Evolutionary conservation across 35 echinoderm and acorn worm species (phyloP), one percentile per base, ranked within the genome.

Genomic region (Heliocidaris tuberculata): DNA sequence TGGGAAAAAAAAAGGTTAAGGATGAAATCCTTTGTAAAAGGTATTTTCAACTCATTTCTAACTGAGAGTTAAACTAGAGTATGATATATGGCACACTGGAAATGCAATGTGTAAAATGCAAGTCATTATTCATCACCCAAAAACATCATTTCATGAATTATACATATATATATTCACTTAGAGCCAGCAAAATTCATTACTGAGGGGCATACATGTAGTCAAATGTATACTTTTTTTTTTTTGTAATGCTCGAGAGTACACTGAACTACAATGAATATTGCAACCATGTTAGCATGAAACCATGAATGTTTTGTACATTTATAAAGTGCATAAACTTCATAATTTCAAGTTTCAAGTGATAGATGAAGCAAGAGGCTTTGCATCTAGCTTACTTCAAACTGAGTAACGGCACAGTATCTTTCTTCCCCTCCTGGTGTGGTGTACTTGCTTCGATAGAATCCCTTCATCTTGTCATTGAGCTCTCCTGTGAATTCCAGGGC

Each of bases 381-480:
- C 86, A 29, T n/a, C n/a, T 89, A 32, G 32, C 90, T 9, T 86
- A 99, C 98, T 95, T 99, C 98, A 97, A 99, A 99, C 86, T 99
- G 98, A 47, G 98, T 99, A 15, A 99, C 98, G 52, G 98, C 98
- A 94, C 98, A 99, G 94, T 50, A 92, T 49, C 97, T 88, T 87
- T 97, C 97, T 86, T 99, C 94, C 30, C 98, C 98, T 61, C 87
- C 94, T 31, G 97, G 96, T 49, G 97, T 94, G 86, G 89, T 95
- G 87, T 99, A 99, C 85, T 97, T 97, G 93, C 98, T 97, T 4
- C 98, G 50, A 92, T 99, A 99, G 96, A 99, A 99, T 4, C 98
- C 98, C 86, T 99, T 99, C 98, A 99, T 99, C 88, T 99, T 99
- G 35, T 99, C 98, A 86, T 99, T 99, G 30, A 99, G 95, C 95